Conservation (phyloP, 2,113 vertebrate species). For the Formicarius rufipectus region DNA sequence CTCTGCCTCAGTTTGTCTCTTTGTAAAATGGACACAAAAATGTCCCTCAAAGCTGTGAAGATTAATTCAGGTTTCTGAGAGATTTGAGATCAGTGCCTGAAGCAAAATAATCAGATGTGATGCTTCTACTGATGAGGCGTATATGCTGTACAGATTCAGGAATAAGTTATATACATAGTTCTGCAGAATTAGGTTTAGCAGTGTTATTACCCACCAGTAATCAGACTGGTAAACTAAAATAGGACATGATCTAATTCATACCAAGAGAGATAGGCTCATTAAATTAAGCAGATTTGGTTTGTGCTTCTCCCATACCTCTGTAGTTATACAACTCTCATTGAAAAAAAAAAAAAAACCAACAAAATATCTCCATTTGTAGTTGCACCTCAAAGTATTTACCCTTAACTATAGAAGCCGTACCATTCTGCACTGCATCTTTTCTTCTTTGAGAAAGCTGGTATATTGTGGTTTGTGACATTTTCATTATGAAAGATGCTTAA, state of each 20-base stretch:
- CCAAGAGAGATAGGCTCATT: not conserved
- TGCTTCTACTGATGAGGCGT: not conserved
- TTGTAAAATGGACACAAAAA: not conserved
- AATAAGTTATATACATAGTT: not conserved
- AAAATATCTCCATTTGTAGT: not conserved
- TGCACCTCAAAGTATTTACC: not conserved
- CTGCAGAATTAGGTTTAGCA: not conserved
- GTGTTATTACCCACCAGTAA: not conserved
- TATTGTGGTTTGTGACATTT: slow-evolving; percentile 9
- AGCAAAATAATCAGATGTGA: not conserved
- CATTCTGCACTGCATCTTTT: not conserved
- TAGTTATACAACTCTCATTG: not conserved
- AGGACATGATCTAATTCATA: not conserved
- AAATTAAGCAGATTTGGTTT: not conserved
- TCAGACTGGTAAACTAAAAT: not conserved
- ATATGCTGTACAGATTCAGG: not conserved
- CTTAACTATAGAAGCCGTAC: not conserved
- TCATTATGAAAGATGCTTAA: slow-evolving; percentile 28
- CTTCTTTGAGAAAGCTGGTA: not conserved
- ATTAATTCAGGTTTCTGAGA: not conserved
- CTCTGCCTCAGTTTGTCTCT: slow-evolving; percentile 4
- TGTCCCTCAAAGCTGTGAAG: not conserved
- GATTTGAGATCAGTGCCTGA: not conserved
- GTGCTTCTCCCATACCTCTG: not conserved
- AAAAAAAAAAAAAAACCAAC: slow-evolving; percentile 9